A percentile compares a stretch with the other conserved stretches of the same genome.
phyloP scores from a whole-genome alignment of 2,797 vertebrate genomes.

The Acestrorhynchus altus region DNA sequence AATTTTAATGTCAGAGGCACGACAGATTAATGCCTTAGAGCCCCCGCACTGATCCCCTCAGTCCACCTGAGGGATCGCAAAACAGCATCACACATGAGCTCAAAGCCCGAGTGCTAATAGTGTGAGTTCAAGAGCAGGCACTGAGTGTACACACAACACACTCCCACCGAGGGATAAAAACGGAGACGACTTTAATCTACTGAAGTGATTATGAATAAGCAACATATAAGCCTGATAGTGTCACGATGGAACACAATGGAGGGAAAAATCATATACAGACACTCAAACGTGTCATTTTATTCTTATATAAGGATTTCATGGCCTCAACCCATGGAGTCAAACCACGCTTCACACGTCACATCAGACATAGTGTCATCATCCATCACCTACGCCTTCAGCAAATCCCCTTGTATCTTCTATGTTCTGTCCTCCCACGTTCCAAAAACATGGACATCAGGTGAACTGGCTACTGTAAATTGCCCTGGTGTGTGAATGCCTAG shows the following conservation, averaged over 20 bases:
- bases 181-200: neutral
- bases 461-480: too few relatives aligned
- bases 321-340: too few relatives aligned
- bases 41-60: neutral
- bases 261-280: too few relatives aligned
- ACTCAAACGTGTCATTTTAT: too few relatives aligned
- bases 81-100: neutral
- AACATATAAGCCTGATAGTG: neutral
- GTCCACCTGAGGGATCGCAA: neutral
- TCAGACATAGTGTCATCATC: too few relatives aligned
- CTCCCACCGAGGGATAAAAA: neutral
- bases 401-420: too few relatives aligned
- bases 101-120: conserved; percentile 4
- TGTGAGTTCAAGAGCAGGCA: neutral
- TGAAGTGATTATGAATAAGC: neutral
- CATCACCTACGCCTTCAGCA: too few relatives aligned
- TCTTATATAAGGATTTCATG: neutral
- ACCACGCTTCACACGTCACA: too few relatives aligned
- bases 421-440: too few relatives aligned
- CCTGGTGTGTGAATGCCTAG: too few relatives aligned
- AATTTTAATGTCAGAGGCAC: neutral
- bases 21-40: neutral
- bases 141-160: neutral
- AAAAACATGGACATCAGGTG: too few relatives aligned
- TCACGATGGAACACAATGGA: neutral